Evolutionary conservation across 1,140 invertebrate species (phyloP).

Genomic region (Drosophila subobscura): DNA sequence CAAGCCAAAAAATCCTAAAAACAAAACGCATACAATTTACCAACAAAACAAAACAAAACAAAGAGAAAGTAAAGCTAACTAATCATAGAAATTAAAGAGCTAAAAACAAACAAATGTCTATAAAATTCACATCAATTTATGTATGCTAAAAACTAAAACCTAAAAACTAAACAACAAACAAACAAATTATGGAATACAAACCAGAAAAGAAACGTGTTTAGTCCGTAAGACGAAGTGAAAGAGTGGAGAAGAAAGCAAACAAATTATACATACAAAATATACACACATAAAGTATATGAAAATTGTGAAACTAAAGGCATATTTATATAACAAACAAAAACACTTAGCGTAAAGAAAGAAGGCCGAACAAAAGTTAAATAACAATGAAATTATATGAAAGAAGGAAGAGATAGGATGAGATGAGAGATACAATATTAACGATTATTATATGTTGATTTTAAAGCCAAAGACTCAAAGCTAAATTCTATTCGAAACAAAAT

Average conservation of each 20-base stretch:
- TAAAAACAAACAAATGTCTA: conserved; percentile 54
- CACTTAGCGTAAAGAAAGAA: conserved; percentile 45
- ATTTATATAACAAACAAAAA: conserved; percentile 37
- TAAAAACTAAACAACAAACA: conserved; percentile 1
- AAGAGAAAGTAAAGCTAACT: conserved; percentile 61
- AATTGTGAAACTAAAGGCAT: conserved; percentile 53
- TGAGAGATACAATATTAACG: conserved; percentile 36
- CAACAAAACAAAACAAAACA: conserved; percentile 24
- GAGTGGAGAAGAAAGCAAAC: conserved; percentile 39
- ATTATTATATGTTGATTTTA: conserved; percentile 72
- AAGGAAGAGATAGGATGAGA: conserved; percentile 18
- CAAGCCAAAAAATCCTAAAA: conserved; percentile 67
- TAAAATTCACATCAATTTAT: conserved; percentile 69
- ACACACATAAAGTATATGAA: conserved; percentile 41
- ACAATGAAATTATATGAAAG: conserved; percentile 32
- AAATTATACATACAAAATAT: conserved; percentile 52
- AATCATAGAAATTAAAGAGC: conserved; percentile 65
- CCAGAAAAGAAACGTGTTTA: conserved; percentile 61
- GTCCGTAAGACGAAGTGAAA: conserved; percentile 46
- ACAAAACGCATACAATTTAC: conserved; percentile 56
- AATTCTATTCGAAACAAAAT: conserved; percentile 47
- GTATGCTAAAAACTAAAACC: conserved; percentile 4
- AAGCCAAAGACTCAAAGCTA: conserved; percentile 80
- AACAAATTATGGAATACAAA: conserved; percentile 69
- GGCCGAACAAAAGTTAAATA: conserved; percentile 24